These are phyloP conservation scores for Zaprionus bogoriensis DNA, from an alignment of 2,888 invertebrate genomes.

Conservation along the genomic window DNA sequence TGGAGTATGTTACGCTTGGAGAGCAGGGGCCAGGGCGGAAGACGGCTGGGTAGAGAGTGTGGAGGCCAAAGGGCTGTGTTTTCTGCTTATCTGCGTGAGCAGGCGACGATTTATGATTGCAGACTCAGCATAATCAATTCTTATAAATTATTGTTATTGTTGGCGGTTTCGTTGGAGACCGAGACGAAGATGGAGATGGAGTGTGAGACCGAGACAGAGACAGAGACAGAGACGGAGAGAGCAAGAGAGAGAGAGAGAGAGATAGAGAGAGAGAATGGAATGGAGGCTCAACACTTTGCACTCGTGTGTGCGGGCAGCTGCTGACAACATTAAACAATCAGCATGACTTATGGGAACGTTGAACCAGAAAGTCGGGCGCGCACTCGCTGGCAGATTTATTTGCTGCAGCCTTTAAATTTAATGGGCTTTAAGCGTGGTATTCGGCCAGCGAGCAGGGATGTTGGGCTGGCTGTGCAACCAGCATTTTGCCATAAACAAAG, in stretches of 20 bases:
- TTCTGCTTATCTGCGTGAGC: conserved; percentile 45
- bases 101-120: conserved; percentile 68
- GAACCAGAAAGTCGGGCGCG: conserved; percentile 38
- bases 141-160: conserved; percentile 75
- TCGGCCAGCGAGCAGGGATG: background rate
- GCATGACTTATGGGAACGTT: conserved; percentile 62
- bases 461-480: background rate
- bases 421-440: conserved; percentile 35
- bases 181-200: background rate
- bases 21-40: background rate
- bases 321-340: conserved; percentile 72
- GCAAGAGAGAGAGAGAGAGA: background rate
- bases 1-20: conserved; percentile 9
- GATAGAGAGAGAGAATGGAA: background rate
- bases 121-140: conserved; percentile 76
- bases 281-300: background rate
- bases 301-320: conserved; percentile 41
- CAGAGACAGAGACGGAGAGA: background rate
- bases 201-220: no score
- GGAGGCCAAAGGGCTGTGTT: conserved; percentile 19
- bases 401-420: conserved; percentile 37
- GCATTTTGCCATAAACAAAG: conserved; percentile 57
- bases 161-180: conserved; percentile 45
- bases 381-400: conserved; percentile 30
- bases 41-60: background rate